A percentile compares a stretch with the other conserved stretches of the same genome.
Conservation (phyloP, 1,140 invertebrate species). For the Neotoxoptera formosana region DNA sequence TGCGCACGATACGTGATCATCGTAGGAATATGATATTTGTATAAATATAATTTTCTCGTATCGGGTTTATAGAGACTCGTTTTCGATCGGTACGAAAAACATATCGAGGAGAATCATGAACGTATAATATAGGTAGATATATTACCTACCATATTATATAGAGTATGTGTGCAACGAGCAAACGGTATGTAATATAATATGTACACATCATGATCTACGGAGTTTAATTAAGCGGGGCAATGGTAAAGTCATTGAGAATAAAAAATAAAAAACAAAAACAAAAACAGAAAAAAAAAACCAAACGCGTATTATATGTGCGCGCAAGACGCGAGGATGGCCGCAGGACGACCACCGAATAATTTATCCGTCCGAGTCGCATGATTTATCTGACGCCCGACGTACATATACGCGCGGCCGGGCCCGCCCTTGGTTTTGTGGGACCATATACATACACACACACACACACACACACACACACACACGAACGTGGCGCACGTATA, state of each 20-base stretch:
- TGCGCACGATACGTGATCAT: neutral
- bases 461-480: neutral
- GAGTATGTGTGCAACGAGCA: neutral
- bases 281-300: neutral
- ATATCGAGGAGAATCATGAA: neutral
- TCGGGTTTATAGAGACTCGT: neutral
- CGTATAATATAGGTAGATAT: neutral
- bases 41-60: neutral
- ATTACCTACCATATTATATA: too few species aligned
- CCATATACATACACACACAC: neutral
- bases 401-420: neutral
- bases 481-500: neutral
- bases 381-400: slow-evolving; percentile 54
- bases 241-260: neutral
- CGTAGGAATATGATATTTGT: neutral
- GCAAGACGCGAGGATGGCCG: slow-evolving; percentile 43
- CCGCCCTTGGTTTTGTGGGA: slow-evolving; percentile 47
- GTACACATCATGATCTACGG: neutral
- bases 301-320: neutral
- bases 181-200: neutral
- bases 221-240: slow-evolving; percentile 40
- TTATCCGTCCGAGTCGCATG: slow-evolving; percentile 51
- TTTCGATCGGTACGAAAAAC: neutral
- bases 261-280: neutral
- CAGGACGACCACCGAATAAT: slow-evolving; percentile 53